Evolutionary conservation across 2,113 vertebrate species (phyloP).

Genomic region (Cromileptes altivelis): DNA sequence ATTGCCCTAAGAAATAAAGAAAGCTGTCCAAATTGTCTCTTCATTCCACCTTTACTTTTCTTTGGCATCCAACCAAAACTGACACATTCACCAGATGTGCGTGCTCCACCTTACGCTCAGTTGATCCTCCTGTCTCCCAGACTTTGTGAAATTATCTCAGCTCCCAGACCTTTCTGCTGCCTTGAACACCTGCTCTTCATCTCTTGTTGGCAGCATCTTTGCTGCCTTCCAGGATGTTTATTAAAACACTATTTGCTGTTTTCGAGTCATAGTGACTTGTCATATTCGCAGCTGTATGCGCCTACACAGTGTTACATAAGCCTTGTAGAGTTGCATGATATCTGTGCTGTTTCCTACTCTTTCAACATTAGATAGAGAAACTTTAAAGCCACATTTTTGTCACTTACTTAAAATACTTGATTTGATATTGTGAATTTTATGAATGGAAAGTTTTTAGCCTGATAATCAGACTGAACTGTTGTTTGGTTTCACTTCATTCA

Average conservation of each 20-base stretch:
- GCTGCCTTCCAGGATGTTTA: slow-evolving; percentile 38
- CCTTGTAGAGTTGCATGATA: background rate
- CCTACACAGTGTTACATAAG: background rate
- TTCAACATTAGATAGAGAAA: background rate
- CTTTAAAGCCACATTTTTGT: background rate
- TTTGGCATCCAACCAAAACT: slow-evolving; percentile 6
- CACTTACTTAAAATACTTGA: background rate
- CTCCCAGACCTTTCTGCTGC: slow-evolving; percentile 10
- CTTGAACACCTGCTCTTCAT: slow-evolving; percentile 47
- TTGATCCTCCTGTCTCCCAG: slow-evolving; percentile 5
- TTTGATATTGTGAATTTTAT: background rate
- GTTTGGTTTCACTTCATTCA: background rate
- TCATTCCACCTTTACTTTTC: background rate
- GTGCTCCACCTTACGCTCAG: slow-evolving; percentile 28
- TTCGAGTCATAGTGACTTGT: slow-evolving; percentile 32
- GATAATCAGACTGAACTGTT: background rate
- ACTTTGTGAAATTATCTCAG: slow-evolving; percentile 37
- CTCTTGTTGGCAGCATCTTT: slow-evolving; percentile 34
- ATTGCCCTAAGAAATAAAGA: background rate
- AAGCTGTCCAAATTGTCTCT: background rate
- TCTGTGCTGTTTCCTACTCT: background rate
- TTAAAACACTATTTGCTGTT: slow-evolving; percentile 45
- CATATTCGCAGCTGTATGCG: slow-evolving; percentile 25
- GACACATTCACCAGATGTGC: slow-evolving; percentile 40
- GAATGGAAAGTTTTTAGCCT: background rate